Evolutionary conservation across 2,113 vertebrate species (phyloP), one percentile per base, ranked within the genome.

Genomic region (Alces alces): DNA sequence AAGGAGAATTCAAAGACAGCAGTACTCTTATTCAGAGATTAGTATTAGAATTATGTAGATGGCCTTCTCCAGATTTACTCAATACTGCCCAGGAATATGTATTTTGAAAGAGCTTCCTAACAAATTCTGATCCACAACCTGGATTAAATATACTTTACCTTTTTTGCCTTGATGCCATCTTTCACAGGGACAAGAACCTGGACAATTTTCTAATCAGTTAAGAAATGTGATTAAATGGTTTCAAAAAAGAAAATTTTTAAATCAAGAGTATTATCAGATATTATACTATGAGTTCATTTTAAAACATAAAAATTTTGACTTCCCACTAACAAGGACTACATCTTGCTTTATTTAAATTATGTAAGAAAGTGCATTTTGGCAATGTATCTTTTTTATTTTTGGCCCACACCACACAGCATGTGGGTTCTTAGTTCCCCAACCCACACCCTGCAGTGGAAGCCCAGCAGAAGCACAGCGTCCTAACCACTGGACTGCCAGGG

Each of bases 91-190:
- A 89, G 16, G 3, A 79, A 78, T 45, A 6, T 92, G 15, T 76
- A 92, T 80, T 86, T 86, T 95, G 83, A 23, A 78, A 88, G 91
- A 91, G 25, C 47, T 90, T 43, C 50, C 52, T 89, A 95, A 95
- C 19, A n/a, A 27, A 88, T 80, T 93, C 64, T 73, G 28, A 96
- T 79, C 12, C 36, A 84, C 79, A 94, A 86, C 14, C 3, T 9
- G 19, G 45, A 94, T 95, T 60, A 86, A 93, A 61, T 28, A 43
- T 25, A 94, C 36, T 87, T 79, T 30, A 85, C 57, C 12, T 17
- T 88, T 91, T 93, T 73, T 61, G 54, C 76, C 58, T 50, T 84
- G 36, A 91, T 92, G 47, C 17, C 27, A 66, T 87, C 45, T 92
- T 97, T 90, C 79, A 96, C 28, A 84, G n/a, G 47, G 91, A 66